These are phyloP conservation scores for Cephalopachus bancanus DNA, from an alignment of 2,797 vertebrate species.

Conservation along the genomic window DNA sequence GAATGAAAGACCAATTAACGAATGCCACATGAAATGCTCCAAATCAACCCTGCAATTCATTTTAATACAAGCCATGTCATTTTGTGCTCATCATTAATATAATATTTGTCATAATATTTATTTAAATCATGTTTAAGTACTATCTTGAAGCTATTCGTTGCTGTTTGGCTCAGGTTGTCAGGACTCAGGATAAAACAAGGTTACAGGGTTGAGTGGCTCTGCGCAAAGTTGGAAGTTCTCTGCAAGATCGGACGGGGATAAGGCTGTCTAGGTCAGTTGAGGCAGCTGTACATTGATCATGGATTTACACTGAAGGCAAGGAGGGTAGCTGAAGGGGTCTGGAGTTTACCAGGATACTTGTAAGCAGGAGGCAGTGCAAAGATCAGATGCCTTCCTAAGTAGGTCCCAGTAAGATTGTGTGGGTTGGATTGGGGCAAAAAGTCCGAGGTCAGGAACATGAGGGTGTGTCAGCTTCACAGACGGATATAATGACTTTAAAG, in stretches of 20 bases:
- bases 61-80: neutral
- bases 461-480: neutral
- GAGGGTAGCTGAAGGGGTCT: rapidly evolving
- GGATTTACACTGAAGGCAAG: neutral
- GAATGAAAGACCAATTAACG: neutral
- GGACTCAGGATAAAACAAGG: neutral
- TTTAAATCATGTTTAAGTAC: too few species aligned
- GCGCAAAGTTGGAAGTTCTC: neutral
- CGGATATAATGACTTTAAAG: neutral
- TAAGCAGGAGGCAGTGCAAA: neutral
- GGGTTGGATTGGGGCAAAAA: rapidly evolving
- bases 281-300: too few species aligned
- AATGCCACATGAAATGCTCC: neutral
- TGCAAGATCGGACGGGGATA: neutral
- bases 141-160: neutral
- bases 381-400: rapidly evolving
- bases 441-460: neutral
- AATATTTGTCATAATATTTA: too few species aligned
- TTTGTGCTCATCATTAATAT: neutral
- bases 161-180: neutral
- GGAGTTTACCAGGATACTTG: neutral
- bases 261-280: neutral
- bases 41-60: neutral
- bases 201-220: neutral
- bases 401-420: rapidly evolving